Percentiles rank a stretch among this genome's conserved stretches.
Conservation (phyloP, 2,113 vertebrate species). For the Phocoena sinus region DNA sequence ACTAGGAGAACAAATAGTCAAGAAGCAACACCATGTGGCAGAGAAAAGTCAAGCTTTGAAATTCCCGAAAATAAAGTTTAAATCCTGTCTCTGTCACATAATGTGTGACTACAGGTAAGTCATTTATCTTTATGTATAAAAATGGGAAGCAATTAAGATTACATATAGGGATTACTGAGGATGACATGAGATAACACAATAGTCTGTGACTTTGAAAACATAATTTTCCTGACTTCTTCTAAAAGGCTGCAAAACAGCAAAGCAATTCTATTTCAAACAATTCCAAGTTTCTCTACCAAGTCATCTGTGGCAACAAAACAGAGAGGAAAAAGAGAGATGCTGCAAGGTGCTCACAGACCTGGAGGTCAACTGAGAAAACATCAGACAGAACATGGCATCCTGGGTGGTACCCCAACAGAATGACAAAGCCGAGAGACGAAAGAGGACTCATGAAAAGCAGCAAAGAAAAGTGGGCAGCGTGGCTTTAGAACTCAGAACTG, state of each 20-base stretch:
- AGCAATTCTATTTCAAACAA: not conserved
- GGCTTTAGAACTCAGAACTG: slow-evolving; percentile 38
- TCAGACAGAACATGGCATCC: not conserved
- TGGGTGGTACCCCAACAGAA: not conserved
- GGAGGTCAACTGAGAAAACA: not conserved
- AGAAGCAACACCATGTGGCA: not conserved
- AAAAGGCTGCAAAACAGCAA: not conserved
- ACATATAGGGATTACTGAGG: not conserved
- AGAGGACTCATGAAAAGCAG: not conserved
- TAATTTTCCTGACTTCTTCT: not conserved
- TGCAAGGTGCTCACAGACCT: not conserved
- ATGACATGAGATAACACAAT: not conserved
- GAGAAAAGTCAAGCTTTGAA: not conserved
- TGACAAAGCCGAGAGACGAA: not conserved
- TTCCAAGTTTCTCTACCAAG: not conserved
- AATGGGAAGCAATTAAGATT: not conserved
- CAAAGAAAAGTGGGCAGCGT: not conserved
- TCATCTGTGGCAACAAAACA: not conserved
- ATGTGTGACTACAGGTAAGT: not conserved
- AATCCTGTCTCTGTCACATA: not conserved
- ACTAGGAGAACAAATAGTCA: not conserved
- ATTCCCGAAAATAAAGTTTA: not conserved
- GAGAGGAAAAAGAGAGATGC: not conserved
- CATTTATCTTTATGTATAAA: not conserved
- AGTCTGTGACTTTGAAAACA: not conserved